These are phyloP conservation scores for Pyrgus malvae DNA, from an alignment of 2,888 invertebrate genomes.

Conservation along the genomic window DNA sequence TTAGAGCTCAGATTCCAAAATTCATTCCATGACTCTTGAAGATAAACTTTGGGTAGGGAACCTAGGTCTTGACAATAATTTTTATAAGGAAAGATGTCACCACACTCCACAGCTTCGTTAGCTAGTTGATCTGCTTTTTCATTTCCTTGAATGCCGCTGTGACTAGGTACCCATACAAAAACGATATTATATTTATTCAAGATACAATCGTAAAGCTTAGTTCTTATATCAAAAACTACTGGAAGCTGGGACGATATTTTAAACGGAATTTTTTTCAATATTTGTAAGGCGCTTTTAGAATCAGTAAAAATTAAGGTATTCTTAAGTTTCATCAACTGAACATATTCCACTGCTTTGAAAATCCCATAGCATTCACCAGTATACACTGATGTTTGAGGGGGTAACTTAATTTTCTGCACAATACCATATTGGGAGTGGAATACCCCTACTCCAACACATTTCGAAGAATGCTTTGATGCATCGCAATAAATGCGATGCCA, in stretches of 20 bases:
- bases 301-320: conserved; percentile 6
- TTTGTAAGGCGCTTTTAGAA: conserved; percentile 3
- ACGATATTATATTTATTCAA: background rate
- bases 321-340: background rate
- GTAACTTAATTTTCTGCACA: conserved; percentile 11
- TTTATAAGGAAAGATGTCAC: background rate
- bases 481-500: conserved; percentile 12
- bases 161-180: background rate
- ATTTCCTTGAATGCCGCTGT: background rate
- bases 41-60: background rate
- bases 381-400: conserved; percentile 9
- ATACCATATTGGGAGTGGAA: background rate
- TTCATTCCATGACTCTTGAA: background rate
- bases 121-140: background rate
- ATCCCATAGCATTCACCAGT: conserved; percentile 17
- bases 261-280: background rate
- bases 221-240: background rate
- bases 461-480: conserved; percentile 2
- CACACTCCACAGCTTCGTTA: background rate
- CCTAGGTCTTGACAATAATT: background rate
- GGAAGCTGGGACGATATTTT: background rate
- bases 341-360: conserved; percentile 2
- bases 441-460: conserved; percentile 1
- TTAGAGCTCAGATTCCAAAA: background rate
- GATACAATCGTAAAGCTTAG: background rate